Evolutionary conservation across 1,140 invertebrate species (phyloP).

Genomic region (Papilio aristodemus): DNA sequence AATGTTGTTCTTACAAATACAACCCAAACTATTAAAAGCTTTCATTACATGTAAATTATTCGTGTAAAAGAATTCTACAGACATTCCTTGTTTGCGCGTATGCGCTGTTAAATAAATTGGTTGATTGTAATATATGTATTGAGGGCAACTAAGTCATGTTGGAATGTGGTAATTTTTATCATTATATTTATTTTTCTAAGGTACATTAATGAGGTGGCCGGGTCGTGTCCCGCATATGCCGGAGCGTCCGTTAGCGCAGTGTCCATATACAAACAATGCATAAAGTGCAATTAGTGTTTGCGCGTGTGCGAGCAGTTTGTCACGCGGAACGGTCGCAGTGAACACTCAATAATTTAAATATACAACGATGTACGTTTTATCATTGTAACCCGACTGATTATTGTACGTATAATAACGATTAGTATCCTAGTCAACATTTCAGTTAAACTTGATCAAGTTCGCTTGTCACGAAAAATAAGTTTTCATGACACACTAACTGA

Average conservation of each 20-base stretch:
- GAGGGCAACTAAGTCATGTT: not conserved
- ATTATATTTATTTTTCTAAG: not conserved
- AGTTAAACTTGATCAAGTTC: too few relatives aligned
- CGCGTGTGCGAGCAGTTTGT: not conserved
- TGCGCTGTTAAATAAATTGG: not conserved
- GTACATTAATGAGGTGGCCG: not conserved
- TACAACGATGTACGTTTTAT: not conserved
- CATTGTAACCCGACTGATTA: not conserved
- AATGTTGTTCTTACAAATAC: not conserved
- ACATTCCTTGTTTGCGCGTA: not conserved
- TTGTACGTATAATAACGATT: not conserved
- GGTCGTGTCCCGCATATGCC: slow-evolving; percentile 6
- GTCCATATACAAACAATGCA: slow-evolving; percentile 27
- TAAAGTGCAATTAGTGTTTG: slow-evolving; percentile 22
- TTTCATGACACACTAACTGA: too few relatives aligned
- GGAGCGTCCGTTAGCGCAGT: not conserved
- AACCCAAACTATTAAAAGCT: not conserved
- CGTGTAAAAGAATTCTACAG: not conserved
- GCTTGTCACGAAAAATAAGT: too few relatives aligned
- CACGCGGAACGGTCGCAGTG: slow-evolving; percentile 7
- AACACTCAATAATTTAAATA: not conserved
- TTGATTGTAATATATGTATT: not conserved
- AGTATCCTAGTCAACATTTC: too few relatives aligned
- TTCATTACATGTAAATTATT: slow-evolving; percentile 12
- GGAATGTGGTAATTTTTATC: not conserved